Conservation (phyloP, 2,797 vertebrate genomes). For the Hyperoplus lanceolatus region DNA sequence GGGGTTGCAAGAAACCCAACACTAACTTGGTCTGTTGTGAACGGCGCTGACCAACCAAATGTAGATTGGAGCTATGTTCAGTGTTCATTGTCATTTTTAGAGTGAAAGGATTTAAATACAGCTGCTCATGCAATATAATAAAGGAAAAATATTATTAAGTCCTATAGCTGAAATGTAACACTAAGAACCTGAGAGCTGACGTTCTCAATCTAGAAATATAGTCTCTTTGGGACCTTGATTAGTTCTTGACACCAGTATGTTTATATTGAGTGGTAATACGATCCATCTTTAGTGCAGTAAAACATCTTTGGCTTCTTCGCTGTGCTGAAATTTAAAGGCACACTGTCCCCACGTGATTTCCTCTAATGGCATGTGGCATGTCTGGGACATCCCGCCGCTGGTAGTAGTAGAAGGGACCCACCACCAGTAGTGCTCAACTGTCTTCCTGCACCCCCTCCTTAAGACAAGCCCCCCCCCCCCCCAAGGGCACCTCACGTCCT, state of each 20-base stretch:
- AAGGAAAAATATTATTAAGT: neutral
- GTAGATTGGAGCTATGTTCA: neutral
- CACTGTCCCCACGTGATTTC: constrained; percentile 37
- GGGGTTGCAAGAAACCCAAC: constrained; percentile 35
- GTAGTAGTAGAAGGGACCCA: constrained; percentile 54
- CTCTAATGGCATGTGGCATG: constrained; percentile 53
- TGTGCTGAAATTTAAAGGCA: constrained; percentile 47
- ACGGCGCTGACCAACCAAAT: neutral
- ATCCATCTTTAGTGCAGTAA: constrained; percentile 34
- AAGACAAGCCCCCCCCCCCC: constrained; percentile 46
- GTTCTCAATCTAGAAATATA: neutral
- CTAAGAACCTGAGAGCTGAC: neutral
- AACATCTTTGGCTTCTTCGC: constrained; percentile 37
- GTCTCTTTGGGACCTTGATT: constrained; percentile 12
- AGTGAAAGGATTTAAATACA: constrained; percentile 11
- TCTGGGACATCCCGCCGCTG: constrained; percentile 72
- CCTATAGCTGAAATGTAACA: neutral
- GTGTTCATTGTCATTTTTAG: neutral
- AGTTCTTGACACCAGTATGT: constrained; percentile 52
- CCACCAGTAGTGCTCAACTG: constrained; percentile 37
- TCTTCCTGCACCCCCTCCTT: constrained; percentile 28
- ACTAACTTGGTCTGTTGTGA: constrained; percentile 21
- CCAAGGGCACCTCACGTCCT: constrained; percentile 70
- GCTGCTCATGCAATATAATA: neutral
- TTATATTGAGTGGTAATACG: constrained; percentile 48